A percentile compares a stretch with the other conserved stretches of the same genome.
These are phyloP conservation scores for Callorhinus ursinus DNA, from an alignment of 2,113 vertebrate genomes.

Conservation along the genomic window DNA sequence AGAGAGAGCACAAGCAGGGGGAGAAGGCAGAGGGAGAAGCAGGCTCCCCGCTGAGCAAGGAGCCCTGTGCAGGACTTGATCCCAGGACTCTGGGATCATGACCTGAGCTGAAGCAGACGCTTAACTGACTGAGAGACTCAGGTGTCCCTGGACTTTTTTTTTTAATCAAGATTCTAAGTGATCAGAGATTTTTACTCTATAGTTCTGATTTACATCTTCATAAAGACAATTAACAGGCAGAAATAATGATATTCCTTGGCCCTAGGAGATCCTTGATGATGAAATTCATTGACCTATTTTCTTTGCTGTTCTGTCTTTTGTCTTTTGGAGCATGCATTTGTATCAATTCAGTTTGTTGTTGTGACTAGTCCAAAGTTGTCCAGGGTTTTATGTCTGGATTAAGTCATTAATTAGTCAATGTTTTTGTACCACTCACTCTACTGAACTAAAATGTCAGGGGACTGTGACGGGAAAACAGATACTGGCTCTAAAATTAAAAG, in stretches of 20 bases:
- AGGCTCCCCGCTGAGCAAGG: no score
- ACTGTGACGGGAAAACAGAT: conserved; percentile 23
- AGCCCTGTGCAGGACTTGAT: no score
- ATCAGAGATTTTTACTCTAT: not conserved
- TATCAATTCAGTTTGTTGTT: conserved; percentile 4
- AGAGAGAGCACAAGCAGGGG: no score
- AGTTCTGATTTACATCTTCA: not conserved
- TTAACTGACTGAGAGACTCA: no score
- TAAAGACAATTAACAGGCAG: not conserved
- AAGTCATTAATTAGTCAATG: conserved; percentile 60
- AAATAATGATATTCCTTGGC: not conserved
- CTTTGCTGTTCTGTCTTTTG: not conserved
- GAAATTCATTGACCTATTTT: not conserved
- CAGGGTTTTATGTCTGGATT: conserved; percentile 12
- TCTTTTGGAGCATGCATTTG: not conserved
- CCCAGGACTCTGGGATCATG: no score
- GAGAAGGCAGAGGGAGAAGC: no score
- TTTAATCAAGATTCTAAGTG: not conserved
- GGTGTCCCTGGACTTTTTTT: not conserved
- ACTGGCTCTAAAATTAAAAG: conserved; percentile 43
- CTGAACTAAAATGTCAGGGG: conserved; percentile 30
- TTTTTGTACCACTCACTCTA: conserved; percentile 1
- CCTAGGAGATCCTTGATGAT: not conserved
- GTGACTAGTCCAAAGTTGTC: conserved; percentile 32
- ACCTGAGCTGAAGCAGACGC: no score